Evolutionary conservation across 2,888 invertebrate genomes (phyloP), one percentile per base, ranked within the genome.

Genomic region (Tenthredo distinguenda): DNA sequence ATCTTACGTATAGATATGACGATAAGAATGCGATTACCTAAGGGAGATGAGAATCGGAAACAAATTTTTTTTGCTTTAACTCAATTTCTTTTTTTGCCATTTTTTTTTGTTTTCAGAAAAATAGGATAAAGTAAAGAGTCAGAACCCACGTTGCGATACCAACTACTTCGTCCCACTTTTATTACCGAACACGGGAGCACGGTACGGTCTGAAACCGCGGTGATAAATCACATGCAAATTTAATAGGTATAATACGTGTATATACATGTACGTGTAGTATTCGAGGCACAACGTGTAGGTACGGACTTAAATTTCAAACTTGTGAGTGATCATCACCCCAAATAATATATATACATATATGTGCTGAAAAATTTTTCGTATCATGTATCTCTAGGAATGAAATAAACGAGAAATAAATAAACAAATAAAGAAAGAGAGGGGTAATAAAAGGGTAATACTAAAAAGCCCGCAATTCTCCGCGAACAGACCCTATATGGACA

Each of bases 191-290:
- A 26, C 62, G 26, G 26, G 26, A 26, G 62, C 2, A 21, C 10
- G 9, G 62, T 26, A 62, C 62, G 62, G 26, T 62, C 12, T 62
- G 10, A 62, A 26, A 62, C 26, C 62, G 26, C 62, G 62, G 62
- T 62, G 62, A 62, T 62, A 62, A 62, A 62, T 62, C 26, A 26
- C 62, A 26, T 62, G 62, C 26, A 62, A 62, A 62, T 62, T 62
- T 26, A 26, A 62, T 62, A 62, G 21, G 10, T 62, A 10, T 26
- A 26, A 10, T 62, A 62, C 26, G 26, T 26, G 6, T n/a, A n/a
- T 50, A 18, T 18, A 50, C n/a, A n/a, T 50, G 18, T 18, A 5
- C 5, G n/a, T n/a, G 6, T 50, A 50, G 5, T 10, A 18, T 50
- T n/a, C 18, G n/a, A 50, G 50, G 10, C n/a, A 50, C 12, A 12